These are phyloP conservation scores for Trichomalopsis sarcophagae DNA, from an alignment of 1,140 invertebrate species.

Conservation along the genomic window DNA sequence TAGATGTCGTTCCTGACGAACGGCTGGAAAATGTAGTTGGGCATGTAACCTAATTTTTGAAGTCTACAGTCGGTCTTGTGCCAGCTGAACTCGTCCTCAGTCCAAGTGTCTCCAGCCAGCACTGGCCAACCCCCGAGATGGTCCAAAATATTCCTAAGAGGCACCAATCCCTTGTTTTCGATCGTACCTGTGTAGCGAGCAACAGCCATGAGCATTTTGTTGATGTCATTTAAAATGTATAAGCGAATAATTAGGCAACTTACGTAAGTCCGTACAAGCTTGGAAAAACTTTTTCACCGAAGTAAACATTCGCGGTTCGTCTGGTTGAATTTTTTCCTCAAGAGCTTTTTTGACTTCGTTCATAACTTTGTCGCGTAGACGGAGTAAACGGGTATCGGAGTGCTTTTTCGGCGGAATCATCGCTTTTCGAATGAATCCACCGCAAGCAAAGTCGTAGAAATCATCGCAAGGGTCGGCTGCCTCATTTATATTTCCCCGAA, in stretches of 20 bases:
- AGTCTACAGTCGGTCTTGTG: background rate
- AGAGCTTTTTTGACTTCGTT: background rate
- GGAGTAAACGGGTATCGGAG: background rate
- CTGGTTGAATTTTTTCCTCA: background rate
- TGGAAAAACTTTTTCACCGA: background rate
- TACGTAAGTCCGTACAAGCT: constrained; percentile 11
- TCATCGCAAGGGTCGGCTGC: background rate
- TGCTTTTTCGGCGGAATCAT: background rate
- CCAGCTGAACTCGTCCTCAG: background rate
- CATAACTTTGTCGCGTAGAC: background rate
- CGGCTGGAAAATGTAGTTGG: constrained; percentile 4
- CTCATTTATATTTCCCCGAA: background rate
- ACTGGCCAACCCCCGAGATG: constrained; percentile 27
- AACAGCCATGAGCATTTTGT: background rate
- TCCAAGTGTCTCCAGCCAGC: constrained; percentile 14
- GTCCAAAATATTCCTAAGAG: constrained; percentile 2
- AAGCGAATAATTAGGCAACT: background rate
- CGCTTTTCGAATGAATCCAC: background rate
- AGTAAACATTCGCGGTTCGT: background rate
- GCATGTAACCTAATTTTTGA: background rate
- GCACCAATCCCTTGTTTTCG: background rate
- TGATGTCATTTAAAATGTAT: background rate
- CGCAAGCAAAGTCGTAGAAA: background rate
- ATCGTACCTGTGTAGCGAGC: background rate
- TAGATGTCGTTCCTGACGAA: background rate